phyloP scores from a whole-genome alignment of 2,797 vertebrate species.

The Alca torda region DNA sequence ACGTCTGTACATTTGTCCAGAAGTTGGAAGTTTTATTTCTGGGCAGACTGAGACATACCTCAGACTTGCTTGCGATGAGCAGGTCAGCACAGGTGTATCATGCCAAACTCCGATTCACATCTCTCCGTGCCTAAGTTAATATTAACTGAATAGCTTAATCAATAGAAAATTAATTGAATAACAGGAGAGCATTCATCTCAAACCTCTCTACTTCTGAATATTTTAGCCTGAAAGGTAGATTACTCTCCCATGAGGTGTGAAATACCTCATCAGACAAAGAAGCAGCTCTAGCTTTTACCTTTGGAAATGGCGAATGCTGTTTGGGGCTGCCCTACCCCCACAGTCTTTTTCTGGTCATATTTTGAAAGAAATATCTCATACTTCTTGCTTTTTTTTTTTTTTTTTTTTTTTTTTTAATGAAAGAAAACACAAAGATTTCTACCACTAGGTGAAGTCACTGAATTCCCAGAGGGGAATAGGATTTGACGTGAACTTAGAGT shows the following conservation, averaged over 20 bases:
- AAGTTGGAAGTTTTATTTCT: not conserved
- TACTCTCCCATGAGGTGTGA: not conserved
- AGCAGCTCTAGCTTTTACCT: not conserved
- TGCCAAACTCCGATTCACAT: not conserved
- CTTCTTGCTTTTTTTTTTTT: not conserved
- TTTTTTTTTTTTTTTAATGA: not conserved
- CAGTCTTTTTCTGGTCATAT: not conserved
- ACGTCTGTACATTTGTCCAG: not conserved
- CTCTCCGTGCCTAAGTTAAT: not conserved
- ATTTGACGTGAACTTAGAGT: not conserved
- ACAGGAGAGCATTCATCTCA: not conserved
- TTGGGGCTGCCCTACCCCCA: not conserved
- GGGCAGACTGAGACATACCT: not conserved
- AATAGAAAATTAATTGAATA: slow-evolving; percentile 7
- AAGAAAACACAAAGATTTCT: not conserved
- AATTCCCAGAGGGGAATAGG: not conserved
- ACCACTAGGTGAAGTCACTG: not conserved
- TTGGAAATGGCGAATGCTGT: not conserved
- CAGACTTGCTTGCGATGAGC: not conserved
- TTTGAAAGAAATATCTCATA: not conserved
- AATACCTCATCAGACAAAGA: not conserved
- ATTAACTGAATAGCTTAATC: slow-evolving; percentile 4
- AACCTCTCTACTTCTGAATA: not conserved
- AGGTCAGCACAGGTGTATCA: not conserved
- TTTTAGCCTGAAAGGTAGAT: not conserved